phyloP scores from a whole-genome alignment of 2,888 invertebrate species.

The Diarsia mendica region DNA sequence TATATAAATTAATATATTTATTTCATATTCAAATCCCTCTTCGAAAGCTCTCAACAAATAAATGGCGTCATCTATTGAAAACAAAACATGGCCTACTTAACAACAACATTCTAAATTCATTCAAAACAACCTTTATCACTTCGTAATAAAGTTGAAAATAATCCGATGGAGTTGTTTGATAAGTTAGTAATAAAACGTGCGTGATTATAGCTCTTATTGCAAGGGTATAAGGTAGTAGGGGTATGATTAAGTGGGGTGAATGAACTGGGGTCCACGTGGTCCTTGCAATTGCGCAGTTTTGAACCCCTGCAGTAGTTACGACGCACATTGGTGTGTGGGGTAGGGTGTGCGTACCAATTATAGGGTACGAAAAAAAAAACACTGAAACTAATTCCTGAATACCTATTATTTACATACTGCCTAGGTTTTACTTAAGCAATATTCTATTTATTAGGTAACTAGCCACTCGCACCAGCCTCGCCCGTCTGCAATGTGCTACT shows the following conservation, averaged over 20 bases:
- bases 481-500: too few species aligned
- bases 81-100: slow-evolving; percentile 66
- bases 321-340: slow-evolving; percentile 75
- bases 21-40: slow-evolving; percentile 43
- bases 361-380: not conserved
- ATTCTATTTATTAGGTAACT: not conserved
- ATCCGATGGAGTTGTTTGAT: slow-evolving; percentile 17
- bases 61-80: slow-evolving; percentile 64
- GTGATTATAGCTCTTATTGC: slow-evolving; percentile 61
- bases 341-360: slow-evolving; percentile 50
- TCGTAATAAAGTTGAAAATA: slow-evolving; percentile 43
- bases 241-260: slow-evolving; percentile 76
- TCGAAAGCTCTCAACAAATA: slow-evolving; percentile 54
- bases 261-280: slow-evolving; percentile 84
- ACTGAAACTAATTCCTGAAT: not conserved
- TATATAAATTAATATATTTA: slow-evolving; percentile 35
- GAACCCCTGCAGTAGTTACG: slow-evolving; percentile 85
- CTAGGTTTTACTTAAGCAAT: not conserved
- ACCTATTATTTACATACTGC: too few species aligned
- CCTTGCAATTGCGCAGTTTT: slow-evolving; percentile 87
- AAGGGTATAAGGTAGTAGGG: slow-evolving; percentile 57
- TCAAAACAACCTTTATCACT: slow-evolving; percentile 56
- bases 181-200: slow-evolving; percentile 57
- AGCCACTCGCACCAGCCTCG: too few species aligned
- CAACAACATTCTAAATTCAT: slow-evolving; percentile 46